These are phyloP conservation scores for Hipposideros armiger DNA, from an alignment of 2,113 vertebrate species.

Conservation along the genomic window DNA sequence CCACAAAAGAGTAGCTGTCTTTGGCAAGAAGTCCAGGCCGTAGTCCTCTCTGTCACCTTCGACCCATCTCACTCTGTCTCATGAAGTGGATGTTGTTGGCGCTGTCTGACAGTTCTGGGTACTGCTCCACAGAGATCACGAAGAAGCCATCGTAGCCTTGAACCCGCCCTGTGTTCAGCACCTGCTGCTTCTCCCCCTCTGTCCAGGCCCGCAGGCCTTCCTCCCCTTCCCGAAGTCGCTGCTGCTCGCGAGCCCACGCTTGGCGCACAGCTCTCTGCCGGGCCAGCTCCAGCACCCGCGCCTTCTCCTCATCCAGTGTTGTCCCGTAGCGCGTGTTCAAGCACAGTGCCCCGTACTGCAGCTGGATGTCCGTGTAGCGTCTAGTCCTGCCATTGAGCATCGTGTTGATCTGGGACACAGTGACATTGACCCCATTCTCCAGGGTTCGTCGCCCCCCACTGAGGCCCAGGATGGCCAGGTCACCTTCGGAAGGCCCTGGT, in stretches of 20 bases:
- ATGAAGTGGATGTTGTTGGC: slow-evolving; percentile 98
- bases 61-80: slow-evolving; percentile 99
- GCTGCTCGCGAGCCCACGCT: slow-evolving; percentile 95
- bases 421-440: slow-evolving; percentile 97
- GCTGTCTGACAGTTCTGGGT: slow-evolving; percentile 98
- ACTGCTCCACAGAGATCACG: slow-evolving; percentile 97
- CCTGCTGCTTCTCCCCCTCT: slow-evolving; percentile 96
- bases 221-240: slow-evolving; percentile 96
- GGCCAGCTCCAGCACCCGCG: slow-evolving; percentile 94
- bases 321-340: slow-evolving; percentile 97
- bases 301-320: slow-evolving; percentile 95
- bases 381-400: slow-evolving; percentile 95
- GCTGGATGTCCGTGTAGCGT: slow-evolving; percentile 97
- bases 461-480: slow-evolving; percentile 96
- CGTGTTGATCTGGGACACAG: slow-evolving; percentile 97
- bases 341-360: slow-evolving; percentile 92
- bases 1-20: slow-evolving; percentile 97
- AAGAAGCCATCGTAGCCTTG: slow-evolving; percentile 98
- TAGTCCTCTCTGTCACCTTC: slow-evolving; percentile 97
- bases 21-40: slow-evolving; percentile 96
- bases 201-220: slow-evolving; percentile 97
- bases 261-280: slow-evolving; percentile 93
- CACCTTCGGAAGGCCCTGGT: slow-evolving; percentile 92
- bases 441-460: slow-evolving; percentile 95
- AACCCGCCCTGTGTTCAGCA: slow-evolving; percentile 94